Base-by-base conservation (phyloP, 2,113 vertebrate genomes). In the Phaethon lepturus region DNA sequence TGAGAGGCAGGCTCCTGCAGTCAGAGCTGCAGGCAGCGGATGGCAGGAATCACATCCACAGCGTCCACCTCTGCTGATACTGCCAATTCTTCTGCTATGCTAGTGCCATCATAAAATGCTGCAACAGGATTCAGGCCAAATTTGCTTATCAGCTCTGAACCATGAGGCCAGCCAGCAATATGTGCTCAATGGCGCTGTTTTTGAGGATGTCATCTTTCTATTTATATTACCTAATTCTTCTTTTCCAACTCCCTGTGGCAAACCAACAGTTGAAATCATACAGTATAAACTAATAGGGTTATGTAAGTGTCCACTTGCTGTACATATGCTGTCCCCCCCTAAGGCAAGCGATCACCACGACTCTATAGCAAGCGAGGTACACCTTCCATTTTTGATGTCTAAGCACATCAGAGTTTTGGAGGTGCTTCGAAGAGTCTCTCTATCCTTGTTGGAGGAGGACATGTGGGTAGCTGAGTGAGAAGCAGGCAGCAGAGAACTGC, bases 271-370 rank as follows among this genome's bases (percentile, higher is more conserved):
- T 53, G 84, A 76, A 93, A 63, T 66, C 94, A 94, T 6, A 44
- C 42, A 74, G 81, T 10, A 10, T 15, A 80, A 91, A 85, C 81
- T 91, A 86, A 97, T 2, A 83, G 87, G 87, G 93, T 97, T 97
- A 97, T 56, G 4, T 95, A 97, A 97, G 87, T 55, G 89, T 56
- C 96, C 97, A 86, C 96, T 97, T 96, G 97, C 91, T 88, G 89
- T 69, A 9, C 96, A 96, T 97, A 96, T 93, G 97, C 89, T 96
- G 38, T 93, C 8, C 23, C n/a, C 77, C 77, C 74, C 89, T 67
- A 19, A 77, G 91, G 95, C 84, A 24, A 74, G 74, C 3, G 8
- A 44, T 52, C 93, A 59, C 91, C 86, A 59, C 0, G 1, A 47
- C 55, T 42, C 47, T 60, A 47, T 12, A 88, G 75, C 71, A 60